A percentile compares a stretch with the other conserved stretches of the same genome.
These are phyloP conservation scores for Melanotus villosus DNA, from an alignment of 2,888 invertebrate genomes.

Conservation along the genomic window DNA sequence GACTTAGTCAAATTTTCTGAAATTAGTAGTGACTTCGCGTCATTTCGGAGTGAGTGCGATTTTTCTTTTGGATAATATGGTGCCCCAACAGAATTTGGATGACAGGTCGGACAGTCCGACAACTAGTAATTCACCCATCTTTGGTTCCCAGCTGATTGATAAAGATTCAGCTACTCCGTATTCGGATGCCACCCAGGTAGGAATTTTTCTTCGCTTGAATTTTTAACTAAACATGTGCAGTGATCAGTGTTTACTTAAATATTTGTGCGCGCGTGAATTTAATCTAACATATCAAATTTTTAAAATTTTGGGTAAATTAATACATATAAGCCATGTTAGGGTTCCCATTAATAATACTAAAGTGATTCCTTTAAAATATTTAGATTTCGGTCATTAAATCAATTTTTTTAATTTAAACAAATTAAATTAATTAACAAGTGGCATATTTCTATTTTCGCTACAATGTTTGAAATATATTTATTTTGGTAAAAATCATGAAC, in stretches of 20 bases:
- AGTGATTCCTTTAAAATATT: too few species aligned
- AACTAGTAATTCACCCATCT: conserved; percentile 79
- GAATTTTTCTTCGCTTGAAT: conserved; percentile 56
- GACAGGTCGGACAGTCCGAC: conserved; percentile 66
- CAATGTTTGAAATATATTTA: too few species aligned
- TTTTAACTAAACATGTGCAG: conserved; percentile 9
- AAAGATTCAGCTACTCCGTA: conserved; percentile 95
- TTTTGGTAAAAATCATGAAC: too few species aligned
- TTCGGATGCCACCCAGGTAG: conserved; percentile 98
- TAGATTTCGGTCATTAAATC: too few species aligned
- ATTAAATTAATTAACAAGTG: too few species aligned
- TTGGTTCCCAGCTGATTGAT: conserved; percentile 93
- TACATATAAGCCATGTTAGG: too few species aligned
- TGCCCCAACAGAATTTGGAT: conserved; percentile 78
- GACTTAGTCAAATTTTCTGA: conserved; percentile 59
- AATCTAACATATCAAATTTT: too few species aligned
- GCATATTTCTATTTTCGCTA: too few species aligned
- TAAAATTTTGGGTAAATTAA: too few species aligned
- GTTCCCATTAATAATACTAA: too few species aligned
- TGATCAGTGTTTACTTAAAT: not conserved
- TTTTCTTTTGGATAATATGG: conserved; percentile 71
- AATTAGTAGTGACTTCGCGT: conserved; percentile 43
- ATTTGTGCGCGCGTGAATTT: conserved; percentile 1
- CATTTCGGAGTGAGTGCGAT: conserved; percentile 31
- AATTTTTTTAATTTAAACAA: too few species aligned